Evolutionary conservation across 2,888 invertebrate genomes (phyloP).

Genomic region (Drosophila nigritarsus): DNA sequence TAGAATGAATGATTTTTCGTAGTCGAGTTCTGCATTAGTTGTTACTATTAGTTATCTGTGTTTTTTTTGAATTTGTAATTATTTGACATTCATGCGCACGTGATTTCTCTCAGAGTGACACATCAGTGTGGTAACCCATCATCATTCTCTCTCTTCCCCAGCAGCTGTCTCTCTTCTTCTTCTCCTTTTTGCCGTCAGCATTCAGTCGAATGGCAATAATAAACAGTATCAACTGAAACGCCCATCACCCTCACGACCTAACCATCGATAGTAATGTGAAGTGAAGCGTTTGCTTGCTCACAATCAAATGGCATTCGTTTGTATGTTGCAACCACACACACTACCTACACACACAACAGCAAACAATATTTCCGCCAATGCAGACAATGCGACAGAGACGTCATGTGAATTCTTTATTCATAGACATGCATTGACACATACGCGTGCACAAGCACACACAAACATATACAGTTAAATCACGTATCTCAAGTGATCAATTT

Average conservation of each 20-base stretch:
- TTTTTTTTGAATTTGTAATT: not conserved
- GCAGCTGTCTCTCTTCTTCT: not conserved
- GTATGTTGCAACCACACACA: conserved; percentile 14
- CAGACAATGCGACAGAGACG: conserved; percentile 68
- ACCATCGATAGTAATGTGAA: conserved; percentile 65
- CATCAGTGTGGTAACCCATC: conserved; percentile 13
- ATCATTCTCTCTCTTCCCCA: not conserved
- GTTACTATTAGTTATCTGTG: not conserved
- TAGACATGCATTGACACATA: conserved; percentile 68
- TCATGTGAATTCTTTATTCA: conserved; percentile 69
- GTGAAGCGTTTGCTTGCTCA: conserved; percentile 67
- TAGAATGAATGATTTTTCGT: not conserved
- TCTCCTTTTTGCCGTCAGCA: conserved; percentile 23
- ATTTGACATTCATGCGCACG: conserved; percentile 4
- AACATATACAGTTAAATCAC: conserved; percentile 9
- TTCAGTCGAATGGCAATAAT: conserved; percentile 68
- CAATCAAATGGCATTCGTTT: conserved; percentile 59
- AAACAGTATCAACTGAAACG: conserved; percentile 68
- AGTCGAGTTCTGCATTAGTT: not conserved
- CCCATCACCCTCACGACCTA: conserved; percentile 31
- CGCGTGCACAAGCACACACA: conserved; percentile 4
- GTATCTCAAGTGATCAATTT: conserved; percentile 69
- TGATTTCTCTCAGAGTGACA: conserved; percentile 44
- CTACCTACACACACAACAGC: conserved; percentile 16
- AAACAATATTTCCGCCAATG: conserved; percentile 71